Conservation (phyloP, 64 coral and sea anemone species). For the Anthopleura sola region DNA sequence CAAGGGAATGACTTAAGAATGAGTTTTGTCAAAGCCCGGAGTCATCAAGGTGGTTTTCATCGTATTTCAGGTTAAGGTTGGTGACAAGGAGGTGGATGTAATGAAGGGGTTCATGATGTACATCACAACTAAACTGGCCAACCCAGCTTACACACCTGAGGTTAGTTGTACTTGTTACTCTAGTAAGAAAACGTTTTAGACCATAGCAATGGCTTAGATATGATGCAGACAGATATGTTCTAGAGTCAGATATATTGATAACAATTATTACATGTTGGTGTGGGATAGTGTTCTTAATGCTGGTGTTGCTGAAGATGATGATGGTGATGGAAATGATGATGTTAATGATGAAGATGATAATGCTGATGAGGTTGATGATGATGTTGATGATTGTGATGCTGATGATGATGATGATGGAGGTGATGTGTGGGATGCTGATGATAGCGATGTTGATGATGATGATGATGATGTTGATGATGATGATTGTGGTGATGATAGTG, state of each 20-base stretch:
- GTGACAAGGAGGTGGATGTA: conserved; percentile 96
- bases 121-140: conserved; percentile 89
- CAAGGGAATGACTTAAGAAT: no score
- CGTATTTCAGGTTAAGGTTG: conserved; percentile 80
- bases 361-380: not conserved
- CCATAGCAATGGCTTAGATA: not conserved
- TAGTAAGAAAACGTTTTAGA: no score
- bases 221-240: no score
- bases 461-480: not conserved
- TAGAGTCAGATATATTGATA: no score
- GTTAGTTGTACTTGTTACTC: conserved; percentile 24
- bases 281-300: not conserved
- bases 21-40: no score
- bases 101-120: conserved; percentile 96
- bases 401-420: not conserved
- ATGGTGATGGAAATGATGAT: no score
- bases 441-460: not conserved
- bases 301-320: no score
- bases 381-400: not conserved
- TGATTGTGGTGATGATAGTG: not conserved
- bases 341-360: not conserved
- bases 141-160: conserved; percentile 93
- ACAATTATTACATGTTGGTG: no score
- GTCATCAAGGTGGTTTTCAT: not conserved
- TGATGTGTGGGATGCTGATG: not conserved